A percentile compares a stretch with the other conserved stretches of the same genome.
Evolutionary conservation across 2,113 vertebrate genomes (phyloP).

Genomic region (Connochaetes taurinus): DNA sequence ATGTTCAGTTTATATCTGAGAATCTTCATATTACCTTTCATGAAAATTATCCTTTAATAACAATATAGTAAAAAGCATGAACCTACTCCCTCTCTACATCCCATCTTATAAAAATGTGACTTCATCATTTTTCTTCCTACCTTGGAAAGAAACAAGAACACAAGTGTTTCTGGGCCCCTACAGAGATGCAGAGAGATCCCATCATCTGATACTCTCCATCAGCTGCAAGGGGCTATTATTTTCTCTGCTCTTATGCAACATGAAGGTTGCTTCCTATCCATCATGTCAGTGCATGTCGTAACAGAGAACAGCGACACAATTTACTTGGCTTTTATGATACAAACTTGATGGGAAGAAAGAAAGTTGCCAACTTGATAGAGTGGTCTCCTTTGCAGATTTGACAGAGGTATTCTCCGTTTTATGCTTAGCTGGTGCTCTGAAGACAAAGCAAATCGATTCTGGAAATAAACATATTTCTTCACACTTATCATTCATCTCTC

Average conservation of each 20-base stretch:
- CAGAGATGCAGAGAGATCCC: not conserved
- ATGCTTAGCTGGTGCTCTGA: slow-evolving; percentile 3
- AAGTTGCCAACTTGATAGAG: slow-evolving; percentile 59
- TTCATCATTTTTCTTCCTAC: not conserved
- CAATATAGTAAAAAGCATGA: not conserved
- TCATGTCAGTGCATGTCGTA: slow-evolving; percentile 49
- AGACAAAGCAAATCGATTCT: not conserved
- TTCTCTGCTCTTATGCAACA: not conserved
- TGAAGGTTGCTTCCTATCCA: not conserved
- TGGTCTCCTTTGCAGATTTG: not conserved
- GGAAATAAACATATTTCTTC: slow-evolving; percentile 10
- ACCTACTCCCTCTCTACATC: no score
- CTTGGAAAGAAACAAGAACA: not conserved
- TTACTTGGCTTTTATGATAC: slow-evolving; percentile 57
- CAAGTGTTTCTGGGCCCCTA: not conserved
- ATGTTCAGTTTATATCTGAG: not conserved
- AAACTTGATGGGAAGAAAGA: slow-evolving; percentile 58
- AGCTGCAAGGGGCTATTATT: not conserved
- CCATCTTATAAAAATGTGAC: not conserved
- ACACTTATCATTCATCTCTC: not conserved
- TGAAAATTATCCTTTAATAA: not conserved
- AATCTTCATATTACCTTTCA: not conserved
- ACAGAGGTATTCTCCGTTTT: not conserved
- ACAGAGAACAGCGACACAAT: slow-evolving; percentile 47
- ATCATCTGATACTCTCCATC: not conserved